Base-by-base conservation (phyloP, 2,113 vertebrate genomes). In the Tinamus guttatus region DNA sequence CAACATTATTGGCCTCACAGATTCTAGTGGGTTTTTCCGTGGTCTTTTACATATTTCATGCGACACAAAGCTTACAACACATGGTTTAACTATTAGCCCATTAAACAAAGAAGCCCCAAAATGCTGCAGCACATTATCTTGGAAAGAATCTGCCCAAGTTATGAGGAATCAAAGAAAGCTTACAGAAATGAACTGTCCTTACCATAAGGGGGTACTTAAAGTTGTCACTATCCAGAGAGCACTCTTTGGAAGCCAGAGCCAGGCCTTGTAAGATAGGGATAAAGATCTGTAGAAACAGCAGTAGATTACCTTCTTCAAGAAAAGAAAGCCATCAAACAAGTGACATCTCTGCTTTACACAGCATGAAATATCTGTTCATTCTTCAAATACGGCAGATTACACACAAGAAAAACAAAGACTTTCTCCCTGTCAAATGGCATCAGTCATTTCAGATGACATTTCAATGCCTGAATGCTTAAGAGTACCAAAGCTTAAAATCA, bases 161-260 rank as follows among this genome's bases (percentile, higher is more conserved):
- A 85, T 10, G 77, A 85, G 30, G 9, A 34, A 85, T 28, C 7
- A 38, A 84, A 63, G 30, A 68, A 94, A 59, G 41, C 67, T 91
- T 34, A 64, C n/a, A 75, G 28, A 38, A 93, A 79, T 32, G 7
- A 43, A 14, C 21, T 32, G 30, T 59, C 67, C 98, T 99, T 98
- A 99, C 99, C 99, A 99, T 99, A 49, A 99, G 98, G 20, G 99
- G 99, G 73, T 99, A 99, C 97, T 99, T 99, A 97, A 99, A 99
- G 97, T 99, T 99, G 98, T 99, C 99, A 80, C 98, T 99, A 82
- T 99, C 99, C 14, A 99, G 98, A 87, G 99, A 99, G 96, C 99
- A 99, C 97, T 99, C 99, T 98, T 99, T 99, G 91, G 99, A 99
- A 96, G 99, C 99, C 91, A 98, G 96, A 91, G 98, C 98, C 95